Conservation (phyloP, 2,888 invertebrate species). For the Lepidonotus clava region DNA sequence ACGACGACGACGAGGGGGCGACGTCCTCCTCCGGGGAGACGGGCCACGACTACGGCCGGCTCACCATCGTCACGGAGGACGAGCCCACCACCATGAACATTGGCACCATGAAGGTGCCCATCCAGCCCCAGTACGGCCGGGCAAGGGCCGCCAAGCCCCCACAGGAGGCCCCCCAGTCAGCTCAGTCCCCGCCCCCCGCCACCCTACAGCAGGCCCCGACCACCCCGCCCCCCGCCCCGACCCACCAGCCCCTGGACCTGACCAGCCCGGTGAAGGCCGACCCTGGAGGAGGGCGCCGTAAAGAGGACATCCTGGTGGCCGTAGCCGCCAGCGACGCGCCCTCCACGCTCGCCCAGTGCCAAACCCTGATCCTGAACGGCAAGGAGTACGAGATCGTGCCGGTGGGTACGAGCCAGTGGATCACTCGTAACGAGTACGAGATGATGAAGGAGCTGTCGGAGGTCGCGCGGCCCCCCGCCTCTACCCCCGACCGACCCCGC, state of each 20-base stretch:
- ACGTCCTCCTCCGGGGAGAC: not conserved
- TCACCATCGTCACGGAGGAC: conserved; percentile 38
- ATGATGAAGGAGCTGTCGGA: conserved; percentile 56
- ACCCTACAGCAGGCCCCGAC: not conserved
- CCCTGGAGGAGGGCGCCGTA: not conserved
- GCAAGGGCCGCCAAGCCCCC: not conserved
- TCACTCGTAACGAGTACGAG: conserved; percentile 66
- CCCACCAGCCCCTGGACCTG: conserved; percentile 12
- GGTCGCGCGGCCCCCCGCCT: not conserved
- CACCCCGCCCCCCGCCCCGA: not conserved
- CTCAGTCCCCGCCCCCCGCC: not conserved
- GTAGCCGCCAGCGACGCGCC: conserved; percentile 39
- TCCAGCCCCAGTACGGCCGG: conserved; percentile 23
- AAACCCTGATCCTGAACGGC: conserved; percentile 67
- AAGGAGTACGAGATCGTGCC: conserved; percentile 67
- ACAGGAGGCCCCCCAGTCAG: not conserved
- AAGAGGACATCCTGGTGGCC: conserved; percentile 50
- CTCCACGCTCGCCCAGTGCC: not conserved
- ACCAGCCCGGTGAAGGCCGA: not conserved
- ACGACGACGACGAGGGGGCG: not conserved
- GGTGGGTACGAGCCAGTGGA: conserved; percentile 66
- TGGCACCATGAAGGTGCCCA: conserved; percentile 55
- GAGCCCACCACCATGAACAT: conserved; percentile 32
- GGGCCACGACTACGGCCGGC: conserved; percentile 5
- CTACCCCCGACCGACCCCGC: not conserved